Evolutionary conservation across 2,113 vertebrate species (phyloP).

Genomic region (Indicator indicator): DNA sequence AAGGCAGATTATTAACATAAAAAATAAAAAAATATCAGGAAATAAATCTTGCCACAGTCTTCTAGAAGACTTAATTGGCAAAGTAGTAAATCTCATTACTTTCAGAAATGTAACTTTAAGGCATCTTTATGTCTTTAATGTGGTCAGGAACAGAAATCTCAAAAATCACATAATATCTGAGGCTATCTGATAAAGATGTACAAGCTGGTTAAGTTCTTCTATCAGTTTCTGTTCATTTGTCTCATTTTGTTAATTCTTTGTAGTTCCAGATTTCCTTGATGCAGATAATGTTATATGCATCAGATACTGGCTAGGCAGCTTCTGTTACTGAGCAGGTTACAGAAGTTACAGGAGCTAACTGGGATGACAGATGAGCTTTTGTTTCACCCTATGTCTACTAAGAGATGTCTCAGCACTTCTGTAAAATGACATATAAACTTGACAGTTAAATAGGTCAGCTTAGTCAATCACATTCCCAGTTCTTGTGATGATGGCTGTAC

Average conservation of each 20-base stretch:
- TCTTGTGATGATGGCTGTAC: not conserved
- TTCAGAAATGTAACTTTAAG: not conserved
- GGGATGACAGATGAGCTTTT: accelerated
- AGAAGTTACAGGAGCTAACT: not conserved
- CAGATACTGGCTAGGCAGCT: not conserved
- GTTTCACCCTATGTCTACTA: not conserved
- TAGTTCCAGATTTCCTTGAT: not conserved
- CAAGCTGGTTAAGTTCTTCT: not conserved
- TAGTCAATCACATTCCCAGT: not conserved
- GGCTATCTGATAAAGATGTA: not conserved
- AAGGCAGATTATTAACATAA: not conserved
- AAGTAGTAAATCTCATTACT: not conserved
- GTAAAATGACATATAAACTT: not conserved
- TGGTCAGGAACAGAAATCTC: not conserved
- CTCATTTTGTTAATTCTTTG: not conserved
- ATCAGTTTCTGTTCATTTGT: not conserved
- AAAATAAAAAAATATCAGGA: not conserved
- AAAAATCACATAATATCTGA: not conserved
- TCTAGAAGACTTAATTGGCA: not conserved
- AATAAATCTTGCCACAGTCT: not conserved
- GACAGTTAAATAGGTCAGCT: not conserved
- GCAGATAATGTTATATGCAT: not conserved
- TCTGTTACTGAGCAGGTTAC: not conserved
- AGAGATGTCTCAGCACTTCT: not conserved
- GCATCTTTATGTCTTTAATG: not conserved